These are phyloP conservation scores for Grus americana DNA, from an alignment of 2,113 vertebrate genomes.

Conservation along the genomic window DNA sequence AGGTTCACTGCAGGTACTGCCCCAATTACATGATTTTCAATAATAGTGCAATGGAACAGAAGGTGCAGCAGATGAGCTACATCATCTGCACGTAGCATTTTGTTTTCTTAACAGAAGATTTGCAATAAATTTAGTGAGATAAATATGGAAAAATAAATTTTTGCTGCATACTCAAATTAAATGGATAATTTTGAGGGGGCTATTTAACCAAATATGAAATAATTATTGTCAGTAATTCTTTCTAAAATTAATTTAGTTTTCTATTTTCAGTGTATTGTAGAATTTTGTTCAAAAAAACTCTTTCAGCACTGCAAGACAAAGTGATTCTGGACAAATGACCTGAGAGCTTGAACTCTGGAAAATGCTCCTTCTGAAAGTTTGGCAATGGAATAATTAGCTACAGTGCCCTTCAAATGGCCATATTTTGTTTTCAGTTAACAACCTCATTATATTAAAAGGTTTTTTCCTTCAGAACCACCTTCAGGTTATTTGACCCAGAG, in stretches of 20 bases:
- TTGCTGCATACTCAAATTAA: neutral
- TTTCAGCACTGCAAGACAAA: neutral
- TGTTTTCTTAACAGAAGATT: neutral
- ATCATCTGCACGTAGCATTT: neutral
- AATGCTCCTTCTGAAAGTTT: neutral
- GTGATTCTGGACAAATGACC: neutral
- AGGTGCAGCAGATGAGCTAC: constrained; percentile 45
- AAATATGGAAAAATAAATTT: neutral
- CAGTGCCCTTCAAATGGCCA: neutral
- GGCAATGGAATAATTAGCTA: neutral
- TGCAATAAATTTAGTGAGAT: neutral
- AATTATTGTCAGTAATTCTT: neutral
- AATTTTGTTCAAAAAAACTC: neutral
- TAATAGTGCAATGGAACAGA: neutral
- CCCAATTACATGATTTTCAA: constrained; percentile 13
- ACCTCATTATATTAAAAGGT: neutral
- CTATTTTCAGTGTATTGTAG: neutral
- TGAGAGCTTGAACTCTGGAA: neutral
- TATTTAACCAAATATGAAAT: neutral
- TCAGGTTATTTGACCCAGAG: neutral
- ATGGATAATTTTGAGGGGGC: neutral
- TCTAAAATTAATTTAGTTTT: neutral
- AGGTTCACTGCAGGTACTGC: constrained; percentile 59
- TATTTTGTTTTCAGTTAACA: neutral
- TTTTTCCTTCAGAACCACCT: neutral